Evolutionary conservation across 2,113 vertebrate species (phyloP).

Genomic region (Ptychochromis oligacanthus): DNA sequence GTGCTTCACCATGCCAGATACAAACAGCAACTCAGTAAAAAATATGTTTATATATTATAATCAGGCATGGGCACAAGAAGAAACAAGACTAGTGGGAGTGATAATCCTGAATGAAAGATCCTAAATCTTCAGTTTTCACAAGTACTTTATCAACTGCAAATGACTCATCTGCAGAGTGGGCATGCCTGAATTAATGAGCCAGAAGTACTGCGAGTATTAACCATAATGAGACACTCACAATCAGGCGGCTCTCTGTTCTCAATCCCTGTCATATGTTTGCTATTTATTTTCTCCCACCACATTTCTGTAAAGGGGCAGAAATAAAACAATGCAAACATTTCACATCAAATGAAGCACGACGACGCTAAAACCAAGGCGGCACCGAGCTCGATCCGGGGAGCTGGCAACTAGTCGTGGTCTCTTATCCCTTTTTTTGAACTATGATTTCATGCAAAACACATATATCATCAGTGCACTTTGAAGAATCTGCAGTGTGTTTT

Average conservation of each 20-base stretch:
- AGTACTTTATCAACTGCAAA: conserved; percentile 47
- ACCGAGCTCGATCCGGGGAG: conserved; percentile 24
- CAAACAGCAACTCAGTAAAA: neutral
- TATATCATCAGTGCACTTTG: conserved; percentile 9
- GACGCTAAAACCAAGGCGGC: conserved; percentile 41
- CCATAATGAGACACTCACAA: conserved; percentile 59
- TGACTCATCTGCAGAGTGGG: conserved; percentile 57
- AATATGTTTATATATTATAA: neutral
- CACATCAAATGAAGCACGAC: conserved; percentile 62
- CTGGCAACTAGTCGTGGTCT: conserved; percentile 30
- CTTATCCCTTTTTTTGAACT: conserved; percentile 16
- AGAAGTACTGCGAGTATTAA: conserved; percentile 56
- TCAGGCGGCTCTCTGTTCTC: conserved; percentile 57
- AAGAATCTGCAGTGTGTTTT: conserved; percentile 7
- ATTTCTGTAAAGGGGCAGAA: conserved; percentile 51
- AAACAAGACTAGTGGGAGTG: neutral
- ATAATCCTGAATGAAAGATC: conserved; percentile 19
- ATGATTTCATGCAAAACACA: conserved; percentile 11
- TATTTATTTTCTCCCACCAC: conserved; percentile 44
- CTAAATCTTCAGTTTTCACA: conserved; percentile 26
- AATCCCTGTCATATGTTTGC: conserved; percentile 53
- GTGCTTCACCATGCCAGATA: neutral
- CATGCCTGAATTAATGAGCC: conserved; percentile 54
- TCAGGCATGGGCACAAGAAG: conserved; percentile 7
- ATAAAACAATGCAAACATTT: conserved; percentile 70